phyloP scores from a whole-genome alignment of 2,888 invertebrate genomes.

The Brachyptera putata region DNA sequence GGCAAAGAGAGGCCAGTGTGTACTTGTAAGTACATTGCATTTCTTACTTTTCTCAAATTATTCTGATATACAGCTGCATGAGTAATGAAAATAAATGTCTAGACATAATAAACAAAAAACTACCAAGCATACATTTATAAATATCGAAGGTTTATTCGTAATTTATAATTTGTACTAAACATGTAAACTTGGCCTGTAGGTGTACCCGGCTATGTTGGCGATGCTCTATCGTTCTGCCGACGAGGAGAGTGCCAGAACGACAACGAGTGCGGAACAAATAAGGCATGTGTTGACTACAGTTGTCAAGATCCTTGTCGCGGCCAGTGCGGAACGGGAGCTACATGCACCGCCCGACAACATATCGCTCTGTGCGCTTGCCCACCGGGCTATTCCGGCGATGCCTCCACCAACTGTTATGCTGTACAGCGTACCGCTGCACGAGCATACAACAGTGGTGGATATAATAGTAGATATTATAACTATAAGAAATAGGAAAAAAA shows the following conservation, averaged over 20 bases:
- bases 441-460: conserved; percentile 4
- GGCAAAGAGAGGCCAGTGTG: conserved; percentile 82
- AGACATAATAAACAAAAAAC: too few relatives aligned
- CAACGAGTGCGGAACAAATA: conserved; percentile 67
- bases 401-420: conserved; percentile 36
- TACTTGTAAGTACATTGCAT: too few relatives aligned
- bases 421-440: conserved; percentile 16
- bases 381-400: conserved; percentile 35
- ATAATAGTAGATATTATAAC: conserved; percentile 1
- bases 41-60: too few relatives aligned
- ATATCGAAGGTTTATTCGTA: too few relatives aligned
- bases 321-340: conserved; percentile 34
- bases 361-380: conserved; percentile 33
- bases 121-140: too few relatives aligned
- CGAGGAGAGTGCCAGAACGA: conserved; percentile 77
- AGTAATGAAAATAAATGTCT: too few relatives aligned
- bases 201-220: conserved; percentile 71
- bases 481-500: too few relatives aligned
- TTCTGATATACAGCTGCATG: too few relatives aligned
- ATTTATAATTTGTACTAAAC: too few relatives aligned
- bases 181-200: too few relatives aligned
- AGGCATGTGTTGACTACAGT: conserved; percentile 72
- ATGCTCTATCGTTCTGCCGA: conserved; percentile 66
- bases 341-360: conserved; percentile 35
- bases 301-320: conserved; percentile 45